A percentile compares a stretch with the other conserved stretches of the same genome.
phyloP scores from a whole-genome alignment of 2,797 vertebrate species.

The Zenarchopterus dispar region DNA sequence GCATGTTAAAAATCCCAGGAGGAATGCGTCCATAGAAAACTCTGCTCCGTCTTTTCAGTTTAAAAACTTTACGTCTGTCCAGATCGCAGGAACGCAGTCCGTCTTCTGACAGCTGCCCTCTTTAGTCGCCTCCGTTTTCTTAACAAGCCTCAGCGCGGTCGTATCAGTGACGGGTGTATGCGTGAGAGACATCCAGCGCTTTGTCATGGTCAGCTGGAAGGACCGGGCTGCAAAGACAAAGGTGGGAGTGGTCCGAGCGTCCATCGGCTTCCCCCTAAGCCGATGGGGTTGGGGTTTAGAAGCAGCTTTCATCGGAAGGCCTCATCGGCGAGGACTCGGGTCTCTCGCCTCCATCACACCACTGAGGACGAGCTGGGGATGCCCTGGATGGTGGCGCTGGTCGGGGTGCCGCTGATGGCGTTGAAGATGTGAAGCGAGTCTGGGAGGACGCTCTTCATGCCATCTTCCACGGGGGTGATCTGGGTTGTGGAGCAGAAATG shows the following conservation, averaged over 20 bases:
- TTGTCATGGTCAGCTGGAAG: constrained; percentile 11
- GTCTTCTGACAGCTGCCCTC: not conserved
- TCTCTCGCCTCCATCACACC: constrained; percentile 81
- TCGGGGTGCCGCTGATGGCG: constrained; percentile 96
- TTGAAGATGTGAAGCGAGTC: constrained; percentile 98
- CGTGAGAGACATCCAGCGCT: constrained; percentile 39
- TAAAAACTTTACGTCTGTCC: constrained; percentile 16
- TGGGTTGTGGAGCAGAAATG: constrained; percentile 45
- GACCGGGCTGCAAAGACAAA: constrained; percentile 1
- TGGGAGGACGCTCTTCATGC: constrained; percentile 88
- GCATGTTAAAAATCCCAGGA: constrained; percentile 61
- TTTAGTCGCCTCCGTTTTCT: not conserved
- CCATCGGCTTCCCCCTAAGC: constrained; percentile 29
- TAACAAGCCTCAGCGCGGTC: constrained; percentile 6
- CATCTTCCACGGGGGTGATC: constrained; percentile 92
- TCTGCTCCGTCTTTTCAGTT: constrained; percentile 39
- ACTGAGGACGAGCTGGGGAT: constrained; percentile 95
- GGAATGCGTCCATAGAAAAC: constrained; percentile 73
- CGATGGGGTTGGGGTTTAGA: constrained; percentile 5
- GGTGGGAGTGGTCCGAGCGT: constrained; percentile 20
- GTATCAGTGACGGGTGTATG: constrained; percentile 3
- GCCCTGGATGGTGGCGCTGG: constrained; percentile 91
- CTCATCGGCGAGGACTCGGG: constrained; percentile 7
- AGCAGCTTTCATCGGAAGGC: constrained; percentile 14
- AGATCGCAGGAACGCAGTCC: constrained; percentile 20